Percentiles rank a stretch among this genome's conserved stretches.
These are phyloP conservation scores for Amniataba percoides DNA, from an alignment of 2,797 vertebrate genomes.

Conservation along the genomic window DNA sequence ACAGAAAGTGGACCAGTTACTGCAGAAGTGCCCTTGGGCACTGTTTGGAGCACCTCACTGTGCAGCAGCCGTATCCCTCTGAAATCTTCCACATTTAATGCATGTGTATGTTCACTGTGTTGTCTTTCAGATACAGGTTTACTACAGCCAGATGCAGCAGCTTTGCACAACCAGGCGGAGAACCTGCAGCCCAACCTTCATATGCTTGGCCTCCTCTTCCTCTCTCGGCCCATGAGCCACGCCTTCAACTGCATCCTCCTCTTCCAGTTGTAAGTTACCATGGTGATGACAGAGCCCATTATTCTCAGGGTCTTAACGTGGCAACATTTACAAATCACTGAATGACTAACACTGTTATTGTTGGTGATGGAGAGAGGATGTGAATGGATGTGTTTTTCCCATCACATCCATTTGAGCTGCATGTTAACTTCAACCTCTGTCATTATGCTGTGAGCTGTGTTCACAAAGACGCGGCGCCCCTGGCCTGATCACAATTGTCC, in stretches of 20 bases:
- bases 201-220: constrained; percentile 79
- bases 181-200: constrained; percentile 80
- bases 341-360: constrained; percentile 3
- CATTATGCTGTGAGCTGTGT: not conserved
- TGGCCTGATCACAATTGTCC: not conserved
- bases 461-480: not conserved
- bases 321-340: constrained; percentile 12
- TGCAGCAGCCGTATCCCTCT: too few relatives aligned
- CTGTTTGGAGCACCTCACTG: too few relatives aligned
- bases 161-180: constrained; percentile 50
- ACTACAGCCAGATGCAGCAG: constrained; percentile 58
- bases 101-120: not conserved
- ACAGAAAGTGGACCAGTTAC: too few relatives aligned
- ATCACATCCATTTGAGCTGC: constrained; percentile 1
- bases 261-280: constrained; percentile 84
- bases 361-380: constrained; percentile 11
- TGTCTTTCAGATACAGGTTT: constrained; percentile 75
- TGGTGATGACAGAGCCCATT: not conserved
- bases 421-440: not conserved
- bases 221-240: constrained; percentile 79
- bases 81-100: too few relatives aligned
- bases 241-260: constrained; percentile 82
- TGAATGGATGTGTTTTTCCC: constrained; percentile 7
- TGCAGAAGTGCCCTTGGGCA: too few relatives aligned
- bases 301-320: constrained; percentile 15